Percentiles rank a stretch among this genome's conserved stretches.
phyloP scores from a whole-genome alignment of 2,888 invertebrate species.

The Camponotus fellah region DNA sequence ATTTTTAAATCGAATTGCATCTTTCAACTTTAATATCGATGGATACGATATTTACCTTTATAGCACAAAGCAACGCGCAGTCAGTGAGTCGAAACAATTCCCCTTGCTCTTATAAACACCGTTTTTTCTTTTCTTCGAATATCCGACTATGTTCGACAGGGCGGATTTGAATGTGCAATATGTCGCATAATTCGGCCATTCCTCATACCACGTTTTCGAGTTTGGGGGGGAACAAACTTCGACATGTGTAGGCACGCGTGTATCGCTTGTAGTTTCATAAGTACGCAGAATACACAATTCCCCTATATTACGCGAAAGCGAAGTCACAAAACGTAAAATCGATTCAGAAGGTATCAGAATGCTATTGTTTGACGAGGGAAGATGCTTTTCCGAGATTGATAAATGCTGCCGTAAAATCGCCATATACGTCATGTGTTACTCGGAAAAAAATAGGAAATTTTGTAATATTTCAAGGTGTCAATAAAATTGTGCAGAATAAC shows the following conservation, averaged over 20 bases:
- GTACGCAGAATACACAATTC: slow-evolving; percentile 59
- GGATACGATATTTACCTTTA: not conserved
- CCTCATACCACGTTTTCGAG: slow-evolving; percentile 71
- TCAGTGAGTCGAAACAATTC: slow-evolving; percentile 64
- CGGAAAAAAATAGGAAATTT: not conserved
- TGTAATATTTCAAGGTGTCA: slow-evolving; percentile 9
- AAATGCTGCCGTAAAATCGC: slow-evolving; percentile 10
- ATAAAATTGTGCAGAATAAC: too few relatives aligned
- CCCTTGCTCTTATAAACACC: slow-evolving; percentile 62
- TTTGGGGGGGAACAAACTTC: slow-evolving; percentile 70
- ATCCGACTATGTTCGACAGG: slow-evolving; percentile 41
- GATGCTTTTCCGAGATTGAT: slow-evolving; percentile 30
- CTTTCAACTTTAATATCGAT: slow-evolving; percentile 14
- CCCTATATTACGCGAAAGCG: slow-evolving; percentile 60
- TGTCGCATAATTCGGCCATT: slow-evolving; percentile 82
- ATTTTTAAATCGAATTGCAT: not conserved
- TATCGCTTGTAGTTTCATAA: slow-evolving; percentile 70
- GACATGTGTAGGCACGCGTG: slow-evolving; percentile 70
- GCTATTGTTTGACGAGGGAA: slow-evolving; percentile 59
- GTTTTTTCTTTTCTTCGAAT: slow-evolving; percentile 63
- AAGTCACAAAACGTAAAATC: slow-evolving; percentile 68
- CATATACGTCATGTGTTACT: not conserved
- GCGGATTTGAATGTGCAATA: slow-evolving; percentile 72
- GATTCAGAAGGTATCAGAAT: slow-evolving; percentile 71
- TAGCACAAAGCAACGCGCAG: slow-evolving; percentile 16